phyloP scores from a whole-genome alignment of 2,113 vertebrate genomes.

The Dryoscopus gambensis region DNA sequence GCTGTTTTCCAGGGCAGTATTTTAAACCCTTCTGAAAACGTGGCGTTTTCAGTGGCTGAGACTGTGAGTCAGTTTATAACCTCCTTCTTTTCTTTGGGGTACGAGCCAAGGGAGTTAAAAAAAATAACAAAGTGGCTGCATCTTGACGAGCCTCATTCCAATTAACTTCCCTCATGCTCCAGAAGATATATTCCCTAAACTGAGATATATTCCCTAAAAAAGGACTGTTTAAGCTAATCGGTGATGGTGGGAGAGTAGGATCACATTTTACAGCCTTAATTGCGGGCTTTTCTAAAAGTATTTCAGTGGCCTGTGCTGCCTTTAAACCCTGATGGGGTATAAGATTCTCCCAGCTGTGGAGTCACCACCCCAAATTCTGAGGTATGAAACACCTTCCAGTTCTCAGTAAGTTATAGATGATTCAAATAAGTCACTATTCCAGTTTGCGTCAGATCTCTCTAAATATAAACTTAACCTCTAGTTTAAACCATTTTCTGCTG shows the following conservation, averaged over 20 bases:
- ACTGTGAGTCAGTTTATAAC: slow-evolving; percentile 19
- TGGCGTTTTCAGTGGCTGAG: slow-evolving; percentile 5
- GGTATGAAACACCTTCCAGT: background rate
- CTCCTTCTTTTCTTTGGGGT: slow-evolving; percentile 18
- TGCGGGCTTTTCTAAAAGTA: background rate
- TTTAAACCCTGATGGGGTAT: background rate
- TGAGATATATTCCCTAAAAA: background rate
- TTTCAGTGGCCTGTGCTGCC: background rate
- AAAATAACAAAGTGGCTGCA: background rate
- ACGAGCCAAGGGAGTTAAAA: background rate
- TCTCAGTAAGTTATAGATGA: background rate
- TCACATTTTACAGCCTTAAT: background rate
- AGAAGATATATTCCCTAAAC: background rate
- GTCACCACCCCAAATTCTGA: background rate
- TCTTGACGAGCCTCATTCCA: background rate
- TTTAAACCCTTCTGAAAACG: slow-evolving; percentile 8
- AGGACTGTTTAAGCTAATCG: background rate
- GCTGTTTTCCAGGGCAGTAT: background rate
- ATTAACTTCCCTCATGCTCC: background rate
- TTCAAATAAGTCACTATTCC: slow-evolving; percentile 15
- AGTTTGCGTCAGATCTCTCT: background rate
- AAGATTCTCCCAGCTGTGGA: background rate
- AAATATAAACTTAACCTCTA: background rate
- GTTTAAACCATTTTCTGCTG: background rate
- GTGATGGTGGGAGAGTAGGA: background rate